Evolutionary conservation across 2,797 vertebrate genomes (phyloP).

Genomic region (Rousettus madagascariensis): DNA sequence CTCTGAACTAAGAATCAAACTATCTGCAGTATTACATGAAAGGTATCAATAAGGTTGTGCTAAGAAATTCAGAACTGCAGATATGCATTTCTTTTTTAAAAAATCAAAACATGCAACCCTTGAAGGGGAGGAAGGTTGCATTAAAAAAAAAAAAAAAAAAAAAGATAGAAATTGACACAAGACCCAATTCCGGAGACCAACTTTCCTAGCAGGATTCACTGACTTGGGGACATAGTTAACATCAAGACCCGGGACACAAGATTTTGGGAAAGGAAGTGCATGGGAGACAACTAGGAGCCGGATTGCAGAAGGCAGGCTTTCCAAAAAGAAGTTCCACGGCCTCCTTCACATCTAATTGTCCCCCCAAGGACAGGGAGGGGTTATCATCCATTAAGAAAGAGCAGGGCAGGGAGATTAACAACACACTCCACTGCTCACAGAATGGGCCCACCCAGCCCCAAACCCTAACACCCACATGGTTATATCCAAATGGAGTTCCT

Average conservation of each 20-base stretch:
- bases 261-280: neutral
- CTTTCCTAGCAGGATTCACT: neutral
- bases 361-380: neutral
- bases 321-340: neutral
- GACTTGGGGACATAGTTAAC: neutral
- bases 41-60: neutral
- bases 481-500: neutral
- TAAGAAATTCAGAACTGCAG: neutral
- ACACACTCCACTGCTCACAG: constrained; percentile 33
- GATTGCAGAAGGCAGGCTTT: neutral
- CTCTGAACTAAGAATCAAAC: neutral
- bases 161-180: neutral
- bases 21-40: neutral
- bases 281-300: neutral
- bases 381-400: neutral
- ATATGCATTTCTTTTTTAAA: neutral
- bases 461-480: neutral
- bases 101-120: neutral
- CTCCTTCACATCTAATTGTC: neutral
- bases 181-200: neutral
- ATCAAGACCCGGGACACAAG: neutral
- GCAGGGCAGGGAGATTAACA: neutral
- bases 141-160: neutral
- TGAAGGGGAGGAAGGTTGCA: constrained; percentile 8
- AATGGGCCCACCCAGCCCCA: neutral